Conservation (phyloP, 2,113 vertebrate genomes). For the Brachirus orientalis region DNA sequence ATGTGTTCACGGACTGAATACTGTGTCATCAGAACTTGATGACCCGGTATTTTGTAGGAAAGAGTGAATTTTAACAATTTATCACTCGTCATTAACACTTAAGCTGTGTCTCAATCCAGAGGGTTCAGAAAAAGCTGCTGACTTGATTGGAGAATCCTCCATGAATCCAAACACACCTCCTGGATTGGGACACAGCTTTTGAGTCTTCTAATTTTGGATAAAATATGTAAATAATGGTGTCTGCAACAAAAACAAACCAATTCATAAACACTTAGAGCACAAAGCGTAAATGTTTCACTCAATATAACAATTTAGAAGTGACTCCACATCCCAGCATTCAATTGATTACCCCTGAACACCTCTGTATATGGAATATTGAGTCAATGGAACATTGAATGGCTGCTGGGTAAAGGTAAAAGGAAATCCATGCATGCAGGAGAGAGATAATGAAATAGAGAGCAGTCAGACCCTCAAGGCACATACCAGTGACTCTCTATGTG, state of each 20-base stretch:
- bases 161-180: too few relatives aligned
- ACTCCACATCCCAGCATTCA: conserved; percentile 46
- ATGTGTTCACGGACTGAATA: not conserved
- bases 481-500: conserved; percentile 41
- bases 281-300: conserved; percentile 42
- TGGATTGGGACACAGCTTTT: too few relatives aligned
- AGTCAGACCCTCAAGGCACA: conserved; percentile 56
- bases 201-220: conserved; percentile 1
- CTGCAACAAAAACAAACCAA: conserved; percentile 2
- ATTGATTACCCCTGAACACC: conserved; percentile 66
- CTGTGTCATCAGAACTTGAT: not conserved
- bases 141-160: too few relatives aligned
- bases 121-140: too few relatives aligned
- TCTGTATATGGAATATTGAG: conserved; percentile 57
- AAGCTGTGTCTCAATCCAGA: too few relatives aligned
- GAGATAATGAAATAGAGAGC: conserved; percentile 69
- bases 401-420: conserved; percentile 55
- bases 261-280: conserved; percentile 17
- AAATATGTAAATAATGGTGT: not conserved
- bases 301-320: conserved; percentile 40
- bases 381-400: conserved; percentile 50
- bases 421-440: conserved; percentile 70
- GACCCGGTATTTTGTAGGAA: not conserved
- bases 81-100: too few relatives aligned
- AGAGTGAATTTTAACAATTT: not conserved